Conservation (phyloP, 2,888 invertebrate genomes). For the Lacanobia wlatinum region DNA sequence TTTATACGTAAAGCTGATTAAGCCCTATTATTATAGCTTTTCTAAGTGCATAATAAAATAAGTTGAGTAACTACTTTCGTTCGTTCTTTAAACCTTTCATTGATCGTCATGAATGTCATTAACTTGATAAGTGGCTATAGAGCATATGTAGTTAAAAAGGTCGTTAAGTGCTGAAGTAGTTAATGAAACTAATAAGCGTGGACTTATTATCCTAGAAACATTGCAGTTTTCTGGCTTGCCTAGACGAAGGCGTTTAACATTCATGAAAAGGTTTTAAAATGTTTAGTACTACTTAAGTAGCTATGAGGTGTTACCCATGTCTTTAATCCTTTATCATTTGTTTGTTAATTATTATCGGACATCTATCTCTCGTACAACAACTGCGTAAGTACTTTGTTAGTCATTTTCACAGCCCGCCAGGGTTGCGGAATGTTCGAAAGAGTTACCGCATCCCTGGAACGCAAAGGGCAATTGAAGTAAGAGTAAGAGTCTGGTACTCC, state of each 20-base stretch:
- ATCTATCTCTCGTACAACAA: not conserved
- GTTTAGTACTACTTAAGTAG: no score
- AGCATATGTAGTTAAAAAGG: slow-evolving; percentile 19
- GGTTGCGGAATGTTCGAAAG: no score
- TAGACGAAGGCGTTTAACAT: not conserved
- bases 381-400: slow-evolving; percentile 9
- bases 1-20: no score
- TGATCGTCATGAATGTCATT: not conserved
- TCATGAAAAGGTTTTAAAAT: not conserved
- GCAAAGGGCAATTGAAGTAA: no score
- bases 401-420: not conserved
- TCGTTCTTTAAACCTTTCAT: not conserved
- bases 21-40: no score
- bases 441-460: no score
- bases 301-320: not conserved
- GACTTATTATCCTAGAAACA: slow-evolving; percentile 13
- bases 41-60: no score
- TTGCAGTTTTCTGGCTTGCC: not conserved
- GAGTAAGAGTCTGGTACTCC: no score
- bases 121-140: slow-evolving; percentile 26
- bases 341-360: not conserved
- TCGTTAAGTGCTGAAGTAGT: slow-evolving; percentile 34
- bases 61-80: no score
- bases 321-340: not conserved
- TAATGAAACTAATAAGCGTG: slow-evolving; percentile 53